These are phyloP conservation scores for Vireo altiloquus DNA, from an alignment of 2,113 vertebrate genomes.

Conservation along the genomic window DNA sequence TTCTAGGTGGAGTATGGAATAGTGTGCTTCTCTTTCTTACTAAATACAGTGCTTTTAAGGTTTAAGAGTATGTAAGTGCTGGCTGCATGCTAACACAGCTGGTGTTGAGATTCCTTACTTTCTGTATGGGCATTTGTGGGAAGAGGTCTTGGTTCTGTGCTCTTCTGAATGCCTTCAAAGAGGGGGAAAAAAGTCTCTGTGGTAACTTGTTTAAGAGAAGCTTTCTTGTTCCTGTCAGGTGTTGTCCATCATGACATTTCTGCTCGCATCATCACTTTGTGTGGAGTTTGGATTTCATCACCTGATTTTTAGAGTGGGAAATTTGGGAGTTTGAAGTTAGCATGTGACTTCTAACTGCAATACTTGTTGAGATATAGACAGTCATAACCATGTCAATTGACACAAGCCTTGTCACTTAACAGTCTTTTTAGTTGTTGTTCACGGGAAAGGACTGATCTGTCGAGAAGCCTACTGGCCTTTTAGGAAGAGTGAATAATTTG, in stretches of 20 bases:
- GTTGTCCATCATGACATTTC: neutral
- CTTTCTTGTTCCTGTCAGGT: neutral
- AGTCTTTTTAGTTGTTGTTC: neutral
- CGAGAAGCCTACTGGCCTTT: neutral
- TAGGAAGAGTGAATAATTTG: neutral
- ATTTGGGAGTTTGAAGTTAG: neutral
- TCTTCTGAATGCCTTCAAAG: neutral
- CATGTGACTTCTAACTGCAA: neutral
- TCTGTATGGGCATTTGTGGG: neutral
- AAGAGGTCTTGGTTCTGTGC: neutral
- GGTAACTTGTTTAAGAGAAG: neutral
- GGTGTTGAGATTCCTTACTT: neutral
- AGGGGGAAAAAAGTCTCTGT: neutral
- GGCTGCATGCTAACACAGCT: neutral
- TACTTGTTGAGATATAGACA: neutral
- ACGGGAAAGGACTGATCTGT: neutral
- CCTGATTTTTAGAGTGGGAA: neutral
- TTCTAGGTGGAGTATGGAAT: neutral
- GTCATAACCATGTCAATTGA: neutral
- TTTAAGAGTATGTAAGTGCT: neutral
- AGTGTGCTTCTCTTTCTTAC: neutral
- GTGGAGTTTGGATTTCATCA: neutral
- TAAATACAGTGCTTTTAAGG: neutral
- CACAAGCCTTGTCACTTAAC: neutral
- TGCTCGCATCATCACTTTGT: neutral